Evolutionary conservation across 2,113 vertebrate genomes (phyloP).

Genomic region (Pagrus major): DNA sequence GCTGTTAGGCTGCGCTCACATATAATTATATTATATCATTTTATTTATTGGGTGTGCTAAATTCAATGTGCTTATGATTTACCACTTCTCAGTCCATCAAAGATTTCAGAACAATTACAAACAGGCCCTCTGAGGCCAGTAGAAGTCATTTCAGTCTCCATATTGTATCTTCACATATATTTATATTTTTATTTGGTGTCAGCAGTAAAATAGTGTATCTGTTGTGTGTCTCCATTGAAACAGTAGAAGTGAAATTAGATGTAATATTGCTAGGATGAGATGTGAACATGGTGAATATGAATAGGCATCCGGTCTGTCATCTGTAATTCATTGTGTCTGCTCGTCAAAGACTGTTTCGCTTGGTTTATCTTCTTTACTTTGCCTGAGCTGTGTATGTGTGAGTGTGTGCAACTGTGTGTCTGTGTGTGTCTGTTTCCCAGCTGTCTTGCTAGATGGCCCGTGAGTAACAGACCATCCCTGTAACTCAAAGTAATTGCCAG

Average conservation of each 20-base stretch:
- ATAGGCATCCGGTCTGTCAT: too few relatives aligned
- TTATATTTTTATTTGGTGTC: neutral
- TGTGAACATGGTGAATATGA: too few relatives aligned
- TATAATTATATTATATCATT: too few relatives aligned
- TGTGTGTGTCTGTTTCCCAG: neutral
- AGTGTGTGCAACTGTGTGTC: neutral
- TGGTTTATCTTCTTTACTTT: neutral
- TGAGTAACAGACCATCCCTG: neutral
- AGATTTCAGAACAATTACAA: neutral
- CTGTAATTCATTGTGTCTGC: neutral
- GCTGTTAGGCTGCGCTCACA: neutral
- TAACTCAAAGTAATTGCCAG: neutral
- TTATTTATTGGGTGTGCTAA: neutral
- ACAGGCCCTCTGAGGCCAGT: neutral
- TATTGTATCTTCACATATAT: neutral
- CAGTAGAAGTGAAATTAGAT: too few relatives aligned
- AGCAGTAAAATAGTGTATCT: neutral
- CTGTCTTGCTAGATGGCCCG: neutral
- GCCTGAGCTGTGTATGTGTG: neutral
- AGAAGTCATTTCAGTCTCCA: neutral
- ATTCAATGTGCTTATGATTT: neutral
- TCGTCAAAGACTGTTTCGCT: neutral
- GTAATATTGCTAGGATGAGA: too few relatives aligned
- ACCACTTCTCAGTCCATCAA: neutral
- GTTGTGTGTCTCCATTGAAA: too few relatives aligned